A percentile compares a stretch with the other conserved stretches of the same genome.
Conservation (phyloP, 2,888 invertebrate genomes). For the Embidobia sp. region DNA sequence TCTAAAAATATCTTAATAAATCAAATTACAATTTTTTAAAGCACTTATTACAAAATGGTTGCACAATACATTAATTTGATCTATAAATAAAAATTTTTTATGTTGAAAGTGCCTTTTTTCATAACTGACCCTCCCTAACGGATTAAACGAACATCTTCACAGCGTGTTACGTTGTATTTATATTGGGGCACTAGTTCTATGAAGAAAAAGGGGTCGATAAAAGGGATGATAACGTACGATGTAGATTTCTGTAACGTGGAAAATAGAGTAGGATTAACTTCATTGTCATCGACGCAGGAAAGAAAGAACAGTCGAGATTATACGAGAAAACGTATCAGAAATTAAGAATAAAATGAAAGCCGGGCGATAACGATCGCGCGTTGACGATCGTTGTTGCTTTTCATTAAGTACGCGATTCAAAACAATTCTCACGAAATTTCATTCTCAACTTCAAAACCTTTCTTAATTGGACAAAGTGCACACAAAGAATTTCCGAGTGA, state of each 20-base stretch:
- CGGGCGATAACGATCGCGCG: conserved; percentile 9
- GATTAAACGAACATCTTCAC: conserved; percentile 31
- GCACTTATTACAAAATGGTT: too few species aligned
- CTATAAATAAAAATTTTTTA: too few species aligned
- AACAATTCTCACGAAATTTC: conserved; percentile 2
- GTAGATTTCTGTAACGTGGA: conserved; percentile 69
- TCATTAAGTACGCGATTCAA: conserved; percentile 13
- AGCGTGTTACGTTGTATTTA: conserved; percentile 39
- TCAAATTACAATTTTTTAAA: too few species aligned
- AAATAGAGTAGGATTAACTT: conserved; percentile 66
- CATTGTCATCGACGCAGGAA: conserved; percentile 44
- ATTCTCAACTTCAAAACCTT: background rate
- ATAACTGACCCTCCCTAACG: conserved; percentile 47
- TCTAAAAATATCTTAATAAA: too few species aligned
- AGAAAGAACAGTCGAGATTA: conserved; percentile 6
- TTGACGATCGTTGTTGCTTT: conserved; percentile 18
- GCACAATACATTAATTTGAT: too few species aligned
- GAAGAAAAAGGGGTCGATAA: conserved; percentile 61
- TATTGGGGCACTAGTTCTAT: conserved; percentile 31
- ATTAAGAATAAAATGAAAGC: conserved; percentile 41
- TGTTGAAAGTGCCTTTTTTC: conserved; percentile 2
- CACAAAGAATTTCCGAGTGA: too few species aligned
- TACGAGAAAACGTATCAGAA: conserved; percentile 19
- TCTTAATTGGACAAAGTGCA: too few species aligned
- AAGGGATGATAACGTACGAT: conserved; percentile 62